Base-by-base conservation (phyloP, 2,113 vertebrate species). In the Pachycephala philippinensis region DNA sequence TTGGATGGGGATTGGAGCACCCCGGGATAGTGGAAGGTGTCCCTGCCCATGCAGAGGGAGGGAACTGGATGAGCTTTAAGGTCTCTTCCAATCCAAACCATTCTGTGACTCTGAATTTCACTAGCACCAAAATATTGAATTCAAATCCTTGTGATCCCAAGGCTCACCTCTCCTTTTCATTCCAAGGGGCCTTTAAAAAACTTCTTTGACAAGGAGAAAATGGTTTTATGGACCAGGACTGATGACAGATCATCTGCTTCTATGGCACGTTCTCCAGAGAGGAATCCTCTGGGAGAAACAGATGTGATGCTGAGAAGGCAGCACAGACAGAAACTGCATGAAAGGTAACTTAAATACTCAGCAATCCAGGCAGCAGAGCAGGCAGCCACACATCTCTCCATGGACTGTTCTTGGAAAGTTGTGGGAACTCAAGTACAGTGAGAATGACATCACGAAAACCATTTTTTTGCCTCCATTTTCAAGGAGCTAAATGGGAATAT, bases 1-100 rank as follows among this genome's bases (percentile, higher is more conserved):
- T 0, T 75, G 61, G 45, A 75, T 0, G 0, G 13, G 21, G 28
- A 7, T 53, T 31, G 30, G 54, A 61, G 8, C 8, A 35, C 0
- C 3, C 35, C 69, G 70, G 17, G 10, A 9, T 4, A 42, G 18
- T 42, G 63, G 40, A 16, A 49, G 18, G 4, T 42, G n/a, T 42
- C 11, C 12, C 10, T 54, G 31, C 6, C 24, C 30, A 8, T 11
- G 30, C 40, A 69, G 21, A 8, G 7, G 30, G 14, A 2, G 13
- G 12, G 21, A 23, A 77, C 12, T 19, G 35, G 22, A 37, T 23
- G 40, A 9, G 1, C 4, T 54, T 61, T 35, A 31, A 47, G 16
- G 30, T 23, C 5, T 16, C 8, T 50, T 76, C 15, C 30, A 61
- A 69, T 12, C 17, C 40, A 61, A 54, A 76, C 21, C 54, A 47